A percentile compares a stretch with the other conserved stretches of the same genome.
Evolutionary conservation across 2,888 invertebrate species (phyloP).

Genomic region (Mechanitis mazaeus): DNA sequence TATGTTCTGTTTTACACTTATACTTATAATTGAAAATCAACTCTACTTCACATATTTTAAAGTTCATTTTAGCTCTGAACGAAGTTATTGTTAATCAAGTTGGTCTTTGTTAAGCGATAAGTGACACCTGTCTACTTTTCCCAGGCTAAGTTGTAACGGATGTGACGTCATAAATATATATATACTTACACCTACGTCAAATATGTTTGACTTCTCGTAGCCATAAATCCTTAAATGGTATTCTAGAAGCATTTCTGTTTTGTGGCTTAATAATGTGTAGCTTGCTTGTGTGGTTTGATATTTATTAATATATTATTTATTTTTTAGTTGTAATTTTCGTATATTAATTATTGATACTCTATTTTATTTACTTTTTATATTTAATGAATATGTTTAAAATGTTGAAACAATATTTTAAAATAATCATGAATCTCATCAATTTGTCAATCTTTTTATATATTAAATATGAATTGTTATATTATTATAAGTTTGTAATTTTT

Average conservation of each 20-base stretch:
- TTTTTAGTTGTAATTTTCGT: no score
- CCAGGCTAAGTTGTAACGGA: slow-evolving; percentile 53
- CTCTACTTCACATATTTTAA: neutral
- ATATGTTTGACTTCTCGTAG: slow-evolving; percentile 23
- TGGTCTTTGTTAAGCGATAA: slow-evolving; percentile 48
- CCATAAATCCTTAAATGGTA: neutral
- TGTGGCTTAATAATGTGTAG: no score
- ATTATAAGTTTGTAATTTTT: no score
- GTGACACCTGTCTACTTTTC: slow-evolving; percentile 72
- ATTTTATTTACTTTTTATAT: no score
- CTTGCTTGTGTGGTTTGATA: no score
- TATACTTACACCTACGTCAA: slow-evolving; percentile 45
- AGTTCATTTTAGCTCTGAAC: slow-evolving; percentile 24
- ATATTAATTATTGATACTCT: no score
- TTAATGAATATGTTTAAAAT: no score
- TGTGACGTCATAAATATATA: slow-evolving; percentile 63
- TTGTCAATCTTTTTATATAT: no score
- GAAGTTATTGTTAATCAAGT: slow-evolving; percentile 37
- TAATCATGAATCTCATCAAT: no score
- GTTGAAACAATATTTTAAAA: no score
- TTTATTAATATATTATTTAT: no score
- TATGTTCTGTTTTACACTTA: slow-evolving; percentile 45
- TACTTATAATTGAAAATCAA: slow-evolving; percentile 13
- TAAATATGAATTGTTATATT: no score
- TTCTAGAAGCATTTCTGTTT: neutral